Base-by-base conservation (phyloP, 2,113 vertebrate genomes). In the Hippoglossus stenolepis region DNA sequence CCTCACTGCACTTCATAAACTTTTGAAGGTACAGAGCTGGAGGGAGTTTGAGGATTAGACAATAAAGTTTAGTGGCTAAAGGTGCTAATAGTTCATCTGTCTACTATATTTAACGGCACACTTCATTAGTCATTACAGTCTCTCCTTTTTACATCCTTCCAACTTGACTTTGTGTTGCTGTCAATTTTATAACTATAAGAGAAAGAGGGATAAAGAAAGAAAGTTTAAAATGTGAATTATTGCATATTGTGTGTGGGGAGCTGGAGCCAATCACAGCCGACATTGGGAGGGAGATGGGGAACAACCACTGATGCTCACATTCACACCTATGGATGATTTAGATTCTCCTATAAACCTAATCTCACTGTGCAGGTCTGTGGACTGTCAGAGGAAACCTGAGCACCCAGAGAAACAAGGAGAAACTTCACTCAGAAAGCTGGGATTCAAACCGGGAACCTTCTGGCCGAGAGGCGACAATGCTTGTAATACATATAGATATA, bases 1-100 rank as follows among this genome's bases (percentile, higher is more conserved):
- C 31, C 59, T 1, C 63, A 63, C 23, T 53, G 38, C 80, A 83
- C 84, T 75, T 72, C 83, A 89, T 89, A 85, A 84, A 86, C 51
- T 65, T 85, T 69, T 57, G 59, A 45, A 72, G 57, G 72, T 61
- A 18, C 20, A 58, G 47, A 62, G 70, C 74, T 28, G 0, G 53
- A 59, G 65, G 74, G 59, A 82, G 75, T 49, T 2, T 12, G 59
- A 49, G 35, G 62, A 84, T 73, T 51, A 79, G 74, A 73, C 79
- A 51, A 35, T 80, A 76, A 84, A 75, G 74, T 85, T 82, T 79
- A 77, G 70, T 69, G 73, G 56, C 65, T 14, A 57, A 69, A 74
- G 60, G 65, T 81, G 64, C 43, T 68, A 64, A 75, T 51, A 69
- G 56, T 82, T 59, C 28, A 69, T 77, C 61, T 75, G 53, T 73